These are phyloP conservation scores for Montipora foliosa DNA, from an alignment of 64 coral and sea anemone species.

Conservation along the genomic window DNA sequence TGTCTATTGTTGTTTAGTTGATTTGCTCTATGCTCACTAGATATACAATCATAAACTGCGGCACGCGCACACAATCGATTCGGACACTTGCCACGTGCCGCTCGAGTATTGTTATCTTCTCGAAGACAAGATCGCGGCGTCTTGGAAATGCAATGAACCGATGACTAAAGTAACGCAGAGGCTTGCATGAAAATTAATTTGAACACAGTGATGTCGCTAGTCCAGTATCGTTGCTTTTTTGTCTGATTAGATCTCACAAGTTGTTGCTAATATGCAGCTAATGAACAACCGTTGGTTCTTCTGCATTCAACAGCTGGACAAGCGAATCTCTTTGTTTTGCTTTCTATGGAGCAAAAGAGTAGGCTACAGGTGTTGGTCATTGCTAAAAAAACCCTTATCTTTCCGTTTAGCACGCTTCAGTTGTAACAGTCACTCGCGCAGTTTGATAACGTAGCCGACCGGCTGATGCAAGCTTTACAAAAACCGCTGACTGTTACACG, in stretches of 20 bases:
- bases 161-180: not conserved
- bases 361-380: constrained; percentile 40
- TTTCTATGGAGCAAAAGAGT: constrained; percentile 56
- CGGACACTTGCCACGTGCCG: constrained; percentile 73
- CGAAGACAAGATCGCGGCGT: constrained; percentile 32
- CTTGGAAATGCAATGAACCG: not conserved
- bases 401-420: constrained; percentile 17
- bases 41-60: constrained; percentile 58
- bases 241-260: not conserved
- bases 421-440: constrained; percentile 18
- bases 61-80: constrained; percentile 72
- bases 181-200: constrained; percentile 16
- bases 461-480: too few species aligned
- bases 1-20: constrained; percentile 59
- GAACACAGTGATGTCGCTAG: not conserved
- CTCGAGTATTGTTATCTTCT: constrained; percentile 38
- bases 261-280: constrained; percentile 18
- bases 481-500: not conserved
- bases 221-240: not conserved
- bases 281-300: constrained; percentile 49
- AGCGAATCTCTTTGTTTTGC: constrained; percentile 53
- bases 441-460: not conserved
- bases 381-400: constrained; percentile 28
- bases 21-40: constrained; percentile 67
- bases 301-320: constrained; percentile 51